Percentiles rank a stretch among this genome's conserved stretches.
phyloP scores from a whole-genome alignment of 2,113 vertebrate species.

The Pelodiscus sinensis region DNA sequence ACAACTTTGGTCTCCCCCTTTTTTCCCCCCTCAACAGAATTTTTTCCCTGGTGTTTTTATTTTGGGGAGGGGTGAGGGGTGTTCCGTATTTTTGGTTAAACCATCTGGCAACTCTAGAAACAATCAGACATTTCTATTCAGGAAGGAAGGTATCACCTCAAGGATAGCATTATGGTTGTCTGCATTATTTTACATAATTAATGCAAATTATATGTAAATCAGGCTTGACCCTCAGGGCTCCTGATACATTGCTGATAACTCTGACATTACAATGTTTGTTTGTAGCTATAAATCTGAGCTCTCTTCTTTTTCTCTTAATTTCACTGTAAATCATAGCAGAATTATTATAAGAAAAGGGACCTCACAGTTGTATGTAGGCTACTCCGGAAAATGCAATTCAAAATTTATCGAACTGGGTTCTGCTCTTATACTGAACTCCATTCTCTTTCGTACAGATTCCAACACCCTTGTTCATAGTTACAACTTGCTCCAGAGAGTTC shows the following conservation, averaged over 20 bases:
- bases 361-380: conserved; percentile 31
- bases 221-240: neutral
- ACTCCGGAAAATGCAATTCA: conserved; percentile 13
- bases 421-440: neutral
- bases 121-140: neutral
- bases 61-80: too few species aligned
- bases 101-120: neutral
- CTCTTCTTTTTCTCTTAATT: conserved; percentile 24
- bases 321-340: conserved; percentile 22
- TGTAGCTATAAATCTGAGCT: conserved; percentile 36
- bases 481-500: neutral
- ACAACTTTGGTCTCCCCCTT: too few species aligned
- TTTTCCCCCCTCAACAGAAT: too few species aligned
- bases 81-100: too few species aligned
- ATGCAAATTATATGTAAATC: conserved; percentile 58
- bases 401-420: conserved; percentile 24
- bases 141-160: conserved; percentile 22
- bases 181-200: neutral
- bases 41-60: too few species aligned
- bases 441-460: neutral
- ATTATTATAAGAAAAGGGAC: neutral
- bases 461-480: neutral
- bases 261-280: conserved; percentile 12
- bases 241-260: conserved; percentile 26
- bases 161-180: neutral